These are phyloP conservation scores for Tenthredo amoena DNA, from an alignment of 2,888 invertebrate genomes.

Conservation along the genomic window DNA sequence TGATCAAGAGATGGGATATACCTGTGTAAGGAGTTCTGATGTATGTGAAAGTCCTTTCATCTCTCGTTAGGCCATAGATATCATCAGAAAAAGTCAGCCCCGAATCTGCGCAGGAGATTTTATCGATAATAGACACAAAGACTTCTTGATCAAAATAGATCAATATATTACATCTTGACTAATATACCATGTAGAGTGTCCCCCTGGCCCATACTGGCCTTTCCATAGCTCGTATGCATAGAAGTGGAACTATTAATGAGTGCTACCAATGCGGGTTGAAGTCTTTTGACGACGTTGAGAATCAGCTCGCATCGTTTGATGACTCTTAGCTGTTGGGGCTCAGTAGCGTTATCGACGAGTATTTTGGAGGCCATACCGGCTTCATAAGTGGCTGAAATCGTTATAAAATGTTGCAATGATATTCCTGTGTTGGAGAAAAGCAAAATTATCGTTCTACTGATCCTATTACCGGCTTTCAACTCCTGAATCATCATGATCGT, in stretches of 20 bases:
- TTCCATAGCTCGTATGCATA: constrained; percentile 63
- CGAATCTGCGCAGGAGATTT: constrained; percentile 58
- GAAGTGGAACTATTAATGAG: constrained; percentile 70
- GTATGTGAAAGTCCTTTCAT: constrained; percentile 67
- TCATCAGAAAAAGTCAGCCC: constrained; percentile 63
- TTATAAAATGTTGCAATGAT: neutral
- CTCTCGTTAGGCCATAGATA: constrained; percentile 62
- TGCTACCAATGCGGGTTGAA: constrained; percentile 70
- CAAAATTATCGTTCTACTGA: constrained; percentile 24
- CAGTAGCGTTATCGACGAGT: constrained; percentile 69
- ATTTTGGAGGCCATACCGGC: constrained; percentile 72
- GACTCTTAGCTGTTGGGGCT: constrained; percentile 73
- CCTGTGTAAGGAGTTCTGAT: constrained; percentile 76
- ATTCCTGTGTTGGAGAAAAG: neutral
- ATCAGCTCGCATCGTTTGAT: constrained; percentile 75
- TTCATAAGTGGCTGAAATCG: constrained; percentile 72
- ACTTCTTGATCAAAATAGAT: neutral
- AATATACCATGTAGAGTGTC: constrained; percentile 65
- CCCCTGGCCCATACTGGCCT: constrained; percentile 64
- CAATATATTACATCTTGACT: neutral
- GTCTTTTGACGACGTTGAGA: constrained; percentile 71
- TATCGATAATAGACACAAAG: neutral
- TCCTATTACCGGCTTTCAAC: constrained; percentile 71
- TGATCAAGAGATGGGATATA: constrained; percentile 53
- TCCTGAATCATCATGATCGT: constrained; percentile 73